Evolutionary conservation across 2,888 invertebrate species (phyloP).

Genomic region (Plagiodera versicolora): DNA sequence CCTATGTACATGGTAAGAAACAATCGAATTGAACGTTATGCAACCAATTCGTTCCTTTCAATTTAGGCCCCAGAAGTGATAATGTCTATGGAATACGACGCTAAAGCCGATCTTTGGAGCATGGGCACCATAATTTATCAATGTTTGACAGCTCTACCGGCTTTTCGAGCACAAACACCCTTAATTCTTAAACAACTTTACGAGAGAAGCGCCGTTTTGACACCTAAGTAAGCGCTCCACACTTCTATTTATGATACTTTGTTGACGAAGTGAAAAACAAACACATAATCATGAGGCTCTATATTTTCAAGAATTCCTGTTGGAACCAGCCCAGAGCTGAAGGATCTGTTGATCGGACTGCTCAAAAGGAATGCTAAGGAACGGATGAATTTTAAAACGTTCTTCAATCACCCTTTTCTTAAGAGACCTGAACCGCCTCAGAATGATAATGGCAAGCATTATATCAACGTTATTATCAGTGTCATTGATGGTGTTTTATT

Average conservation of each 20-base stretch:
- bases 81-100: constrained; percentile 98
- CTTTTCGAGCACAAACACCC: constrained; percentile 97
- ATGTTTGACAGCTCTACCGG: constrained; percentile 97
- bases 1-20: constrained; percentile 97
- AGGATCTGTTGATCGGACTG: constrained; percentile 82
- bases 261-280: too few relatives aligned
- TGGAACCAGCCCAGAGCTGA: constrained; percentile 88
- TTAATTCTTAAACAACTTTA: constrained; percentile 96
- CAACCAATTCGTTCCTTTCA: constrained; percentile 16
- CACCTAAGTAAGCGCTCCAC: constrained; percentile 79
- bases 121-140: constrained; percentile 90
- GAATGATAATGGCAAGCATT: constrained; percentile 48
- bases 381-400: constrained; percentile 93
- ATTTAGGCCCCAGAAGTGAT: constrained; percentile 95
- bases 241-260: too few relatives aligned
- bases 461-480: too few relatives aligned
- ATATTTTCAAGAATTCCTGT: constrained; percentile 77
- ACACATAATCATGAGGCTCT: not conserved
- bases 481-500: constrained; percentile 20
- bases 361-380: constrained; percentile 92
- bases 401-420: constrained; percentile 93
- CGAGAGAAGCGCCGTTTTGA: constrained; percentile 89
- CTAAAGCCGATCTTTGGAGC: constrained; percentile 99
- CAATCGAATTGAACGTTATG: not conserved
- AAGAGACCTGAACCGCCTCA: constrained; percentile 64